Conservation (phyloP, 2,888 invertebrate genomes). For the Poecilobothrus nobilitatus region DNA sequence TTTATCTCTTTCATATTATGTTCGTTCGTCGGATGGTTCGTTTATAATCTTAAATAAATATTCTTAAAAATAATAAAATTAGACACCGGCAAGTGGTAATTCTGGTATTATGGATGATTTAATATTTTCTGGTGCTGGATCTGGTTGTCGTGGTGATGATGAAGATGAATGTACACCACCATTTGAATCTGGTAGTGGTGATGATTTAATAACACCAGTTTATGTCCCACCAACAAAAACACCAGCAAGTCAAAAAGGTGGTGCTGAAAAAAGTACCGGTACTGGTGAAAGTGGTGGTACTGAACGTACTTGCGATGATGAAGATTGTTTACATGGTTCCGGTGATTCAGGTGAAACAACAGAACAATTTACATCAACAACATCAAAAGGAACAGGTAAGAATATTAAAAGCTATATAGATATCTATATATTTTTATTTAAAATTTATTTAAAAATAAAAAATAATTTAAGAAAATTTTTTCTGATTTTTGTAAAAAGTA, state of each 20-base stretch:
- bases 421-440: too few species aligned
- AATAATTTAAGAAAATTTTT: too few species aligned
- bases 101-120: conserved; percentile 75
- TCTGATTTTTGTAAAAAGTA: too few species aligned
- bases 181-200: conserved; percentile 75
- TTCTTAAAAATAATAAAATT: conserved; percentile 20
- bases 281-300: conserved; percentile 30
- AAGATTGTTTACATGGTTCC: conserved; percentile 76
- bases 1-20: too few species aligned
- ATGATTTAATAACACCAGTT: conserved; percentile 88
- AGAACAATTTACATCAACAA: conserved; percentile 51
- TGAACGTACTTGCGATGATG: conserved; percentile 67
- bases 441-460: too few species aligned
- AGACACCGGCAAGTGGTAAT: conserved; percentile 80
- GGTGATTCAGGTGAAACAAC: conserved; percentile 64
- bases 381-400: conserved; percentile 48
- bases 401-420: background rate
- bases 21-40: background rate
- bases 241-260: conserved; percentile 48
- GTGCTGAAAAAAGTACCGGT: conserved; percentile 26
- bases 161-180: conserved; percentile 85
- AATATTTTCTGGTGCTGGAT: conserved; percentile 85
- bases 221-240: conserved; percentile 75
- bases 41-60: background rate
- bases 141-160: conserved; percentile 83